These are phyloP conservation scores for Phylloscopus trochiloides DNA, from an alignment of 2,113 vertebrate species.

Conservation along the genomic window DNA sequence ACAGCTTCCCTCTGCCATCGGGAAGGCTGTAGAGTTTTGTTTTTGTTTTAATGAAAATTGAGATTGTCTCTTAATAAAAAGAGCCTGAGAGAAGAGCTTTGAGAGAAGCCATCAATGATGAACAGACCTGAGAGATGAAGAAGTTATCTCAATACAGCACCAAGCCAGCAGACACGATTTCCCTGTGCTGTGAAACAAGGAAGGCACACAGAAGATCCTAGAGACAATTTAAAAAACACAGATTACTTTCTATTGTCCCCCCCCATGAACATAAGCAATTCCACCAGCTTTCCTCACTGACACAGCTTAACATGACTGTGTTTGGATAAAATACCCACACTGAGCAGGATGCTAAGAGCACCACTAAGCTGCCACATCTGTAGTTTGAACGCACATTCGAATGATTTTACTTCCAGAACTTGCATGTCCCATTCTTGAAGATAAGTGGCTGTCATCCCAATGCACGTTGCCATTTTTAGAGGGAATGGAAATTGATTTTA, in stretches of 20 bases:
- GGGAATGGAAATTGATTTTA: not conserved
- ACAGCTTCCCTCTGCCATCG: not conserved
- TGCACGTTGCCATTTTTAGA: not conserved
- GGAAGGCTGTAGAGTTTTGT: not conserved
- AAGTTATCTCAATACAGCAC: not conserved
- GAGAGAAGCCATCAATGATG: not conserved
- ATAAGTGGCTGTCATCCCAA: not conserved
- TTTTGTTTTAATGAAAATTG: not conserved
- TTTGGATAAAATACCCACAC: not conserved
- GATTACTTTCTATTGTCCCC: not conserved
- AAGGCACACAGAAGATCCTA: not conserved
- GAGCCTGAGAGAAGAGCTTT: not conserved
- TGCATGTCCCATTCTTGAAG: not conserved
- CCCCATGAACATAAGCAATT: not conserved
- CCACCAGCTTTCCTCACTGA: not conserved
- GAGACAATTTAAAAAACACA: not conserved
- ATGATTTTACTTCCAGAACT: not conserved
- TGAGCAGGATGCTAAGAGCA: not conserved
- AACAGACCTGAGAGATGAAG: not conserved
- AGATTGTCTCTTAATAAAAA: not conserved
- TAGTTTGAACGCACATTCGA: not conserved
- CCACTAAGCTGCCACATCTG: not conserved
- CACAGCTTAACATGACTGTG: not conserved
- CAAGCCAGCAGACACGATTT: not conserved
- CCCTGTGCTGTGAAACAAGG: not conserved